Percentiles rank a stretch among this genome's conserved stretches.
Evolutionary conservation across 2,113 vertebrate genomes (phyloP).

Genomic region (Ardeotis arabs): DNA sequence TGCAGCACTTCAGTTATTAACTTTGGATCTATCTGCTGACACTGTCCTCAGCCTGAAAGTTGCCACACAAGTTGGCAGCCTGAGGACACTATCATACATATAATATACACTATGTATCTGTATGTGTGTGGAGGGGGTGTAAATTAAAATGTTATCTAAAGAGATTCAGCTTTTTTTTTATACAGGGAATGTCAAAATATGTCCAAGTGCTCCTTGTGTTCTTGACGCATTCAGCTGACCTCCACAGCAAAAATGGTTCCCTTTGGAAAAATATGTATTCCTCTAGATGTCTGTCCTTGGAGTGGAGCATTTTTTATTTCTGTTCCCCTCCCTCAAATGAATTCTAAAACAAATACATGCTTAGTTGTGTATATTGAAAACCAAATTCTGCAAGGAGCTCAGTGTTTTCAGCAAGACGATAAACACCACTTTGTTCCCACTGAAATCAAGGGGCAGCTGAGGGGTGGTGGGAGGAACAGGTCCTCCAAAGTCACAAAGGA

Average conservation of each 20-base stretch:
- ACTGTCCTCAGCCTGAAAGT: background rate
- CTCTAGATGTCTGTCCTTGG: background rate
- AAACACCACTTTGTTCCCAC: background rate
- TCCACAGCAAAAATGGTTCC: background rate
- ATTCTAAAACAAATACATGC: background rate
- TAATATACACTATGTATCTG: background rate
- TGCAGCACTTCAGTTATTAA: slow-evolving; percentile 3
- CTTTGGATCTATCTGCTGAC: background rate
- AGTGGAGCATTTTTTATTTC: background rate
- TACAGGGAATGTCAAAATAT: slow-evolving; percentile 2
- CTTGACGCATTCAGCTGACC: background rate
- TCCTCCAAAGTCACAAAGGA: slow-evolving; percentile 26
- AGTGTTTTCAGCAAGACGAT: background rate
- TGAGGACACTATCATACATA: background rate
- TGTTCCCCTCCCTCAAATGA: background rate
- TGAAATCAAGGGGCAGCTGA: background rate
- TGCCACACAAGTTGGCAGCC: background rate
- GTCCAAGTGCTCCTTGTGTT: background rate
- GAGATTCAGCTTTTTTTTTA: background rate
- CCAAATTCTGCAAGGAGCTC: background rate
- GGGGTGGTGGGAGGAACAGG: background rate
- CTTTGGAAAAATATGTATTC: background rate
- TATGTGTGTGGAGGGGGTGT: background rate
- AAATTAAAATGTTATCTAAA: background rate
- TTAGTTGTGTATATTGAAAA: background rate